phyloP scores from a whole-genome alignment of 2,888 invertebrate genomes.

The Nowickia ferox region DNA sequence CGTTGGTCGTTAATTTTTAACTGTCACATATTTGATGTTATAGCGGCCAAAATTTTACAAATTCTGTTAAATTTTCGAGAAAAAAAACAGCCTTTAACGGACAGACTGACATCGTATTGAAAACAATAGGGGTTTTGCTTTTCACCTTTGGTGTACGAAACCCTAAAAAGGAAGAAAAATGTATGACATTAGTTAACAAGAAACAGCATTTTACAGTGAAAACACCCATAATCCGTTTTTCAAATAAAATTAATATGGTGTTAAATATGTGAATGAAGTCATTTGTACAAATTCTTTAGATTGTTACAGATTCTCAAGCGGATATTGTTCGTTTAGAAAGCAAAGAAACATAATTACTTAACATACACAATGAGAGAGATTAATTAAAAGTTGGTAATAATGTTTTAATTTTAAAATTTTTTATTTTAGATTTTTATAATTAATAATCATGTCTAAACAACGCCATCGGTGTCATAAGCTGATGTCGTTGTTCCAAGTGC shows the following conservation, averaged over 20 bases:
- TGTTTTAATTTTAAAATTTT: not conserved
- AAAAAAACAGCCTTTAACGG: no score
- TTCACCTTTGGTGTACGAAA: no score
- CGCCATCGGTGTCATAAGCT: conserved; percentile 57
- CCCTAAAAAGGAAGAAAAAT: no score
- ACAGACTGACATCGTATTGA: no score
- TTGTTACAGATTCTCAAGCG: conserved; percentile 38
- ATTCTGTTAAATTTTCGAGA: no score
- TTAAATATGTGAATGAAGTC: conserved; percentile 62
- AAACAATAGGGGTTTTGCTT: no score
- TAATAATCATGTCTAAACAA: conserved; percentile 61
- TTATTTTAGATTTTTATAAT: conserved; percentile 42
- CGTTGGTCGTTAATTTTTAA: no score
- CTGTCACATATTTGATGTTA: no score
- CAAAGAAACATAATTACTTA: conserved; percentile 14
- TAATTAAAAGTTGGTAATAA: conserved; percentile 22
- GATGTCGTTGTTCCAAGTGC: conserved; percentile 58
- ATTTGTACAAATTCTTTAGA: conserved; percentile 57
- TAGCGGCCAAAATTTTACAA: no score
- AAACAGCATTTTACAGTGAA: not conserved
- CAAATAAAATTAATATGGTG: conserved; percentile 43
- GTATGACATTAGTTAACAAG: no score
- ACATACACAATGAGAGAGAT: conserved; percentile 4
- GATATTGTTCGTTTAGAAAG: conserved; percentile 19
- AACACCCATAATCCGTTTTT: conserved; percentile 36